Percentiles rank a stretch among this genome's conserved stretches.
Evolutionary conservation across 2,888 invertebrate genomes (phyloP).

Genomic region (Opisthograptis luteolata): DNA sequence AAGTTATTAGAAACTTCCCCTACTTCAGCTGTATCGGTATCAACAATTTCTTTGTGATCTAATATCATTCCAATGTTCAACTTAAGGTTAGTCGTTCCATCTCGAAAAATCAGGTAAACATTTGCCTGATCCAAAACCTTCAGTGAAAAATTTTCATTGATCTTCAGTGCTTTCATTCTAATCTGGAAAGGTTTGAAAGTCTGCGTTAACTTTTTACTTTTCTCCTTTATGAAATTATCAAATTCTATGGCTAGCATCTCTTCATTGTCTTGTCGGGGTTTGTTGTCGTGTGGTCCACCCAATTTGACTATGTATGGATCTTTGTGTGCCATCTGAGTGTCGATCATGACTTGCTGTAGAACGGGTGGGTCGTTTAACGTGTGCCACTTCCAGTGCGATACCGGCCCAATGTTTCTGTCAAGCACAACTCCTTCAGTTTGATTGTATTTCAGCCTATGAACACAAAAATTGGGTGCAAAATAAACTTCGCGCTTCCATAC

Average conservation of each 20-base stretch:
- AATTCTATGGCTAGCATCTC: slow-evolving; percentile 77
- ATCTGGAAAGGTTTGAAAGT: slow-evolving; percentile 75
- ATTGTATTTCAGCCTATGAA: slow-evolving; percentile 72
- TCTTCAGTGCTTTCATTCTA: slow-evolving; percentile 75
- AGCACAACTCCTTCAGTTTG: slow-evolving; percentile 77
- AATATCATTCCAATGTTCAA: slow-evolving; percentile 77
- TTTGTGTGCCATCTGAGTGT: slow-evolving; percentile 70
- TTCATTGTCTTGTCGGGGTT: slow-evolving; percentile 59
- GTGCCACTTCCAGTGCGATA: slow-evolving; percentile 78
- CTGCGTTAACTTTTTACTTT: slow-evolving; percentile 67
- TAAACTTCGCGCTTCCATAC: too few species aligned
- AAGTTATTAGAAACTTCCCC: slow-evolving; percentile 58
- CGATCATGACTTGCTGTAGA: slow-evolving; percentile 76
- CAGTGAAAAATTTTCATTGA: slow-evolving; percentile 74
- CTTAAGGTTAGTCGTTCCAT: slow-evolving; percentile 69
- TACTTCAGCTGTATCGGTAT: slow-evolving; percentile 67
- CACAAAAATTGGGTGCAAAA: not conserved
- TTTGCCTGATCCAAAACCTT: slow-evolving; percentile 72
- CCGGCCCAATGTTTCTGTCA: slow-evolving; percentile 69
- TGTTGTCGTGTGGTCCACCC: slow-evolving; percentile 44
- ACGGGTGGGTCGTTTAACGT: slow-evolving; percentile 75
- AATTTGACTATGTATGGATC: slow-evolving; percentile 66
- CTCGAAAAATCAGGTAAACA: slow-evolving; percentile 68
- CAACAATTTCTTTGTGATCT: slow-evolving; percentile 80
- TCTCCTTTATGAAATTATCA: slow-evolving; percentile 74